Evolutionary conservation across 2,888 invertebrate species (phyloP), one percentile per base, ranked within the genome.

Genomic region (Folsomia candida): DNA sequence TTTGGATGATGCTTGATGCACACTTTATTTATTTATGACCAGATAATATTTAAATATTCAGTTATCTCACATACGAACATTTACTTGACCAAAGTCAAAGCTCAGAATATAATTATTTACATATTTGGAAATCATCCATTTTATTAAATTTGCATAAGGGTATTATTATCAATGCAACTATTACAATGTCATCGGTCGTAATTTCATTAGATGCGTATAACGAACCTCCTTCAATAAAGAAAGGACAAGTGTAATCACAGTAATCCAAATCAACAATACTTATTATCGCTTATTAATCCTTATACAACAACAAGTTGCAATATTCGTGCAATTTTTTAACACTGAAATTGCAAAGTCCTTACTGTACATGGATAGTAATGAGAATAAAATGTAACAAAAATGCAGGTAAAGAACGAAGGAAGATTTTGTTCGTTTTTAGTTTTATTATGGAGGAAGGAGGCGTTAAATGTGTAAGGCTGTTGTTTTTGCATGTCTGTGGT

Each of bases 401-500:
- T 14, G 37, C 6, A 37, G 4, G 37, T 14, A 37, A 9, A 14
- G 6, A 37, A 37, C 37, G 37, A 37, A 37, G 37, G 37, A 37
- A 37, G 37, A 37, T 37, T 14, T 37, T 37, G 37, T 37, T 9
- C n/a, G 14, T 14, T 37, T 37, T 37, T 37, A 37, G 4, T 37
- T 37, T 37, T n/a, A n/a, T n/a, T 37, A 37, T 37, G 37, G 37
- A 37, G 37, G 37, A 37, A 37, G 14, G 37, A 37, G 37, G 37
- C 37, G 37, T 37, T 37, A 37, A n/a, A 37, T 37, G 37, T 37
- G 37, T 14, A 37, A n/a, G 37, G 4, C 6, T 37, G 37, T 37
- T 37, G 37, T 37, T 37, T 37, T 37, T 37, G 14, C 37, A 27
- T 62, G 20, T 27, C 9, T 62, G 62, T 4, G 62, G 62, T 62